These are phyloP conservation scores for Sipha maydis DNA, from an alignment of 2,888 invertebrate species.

Conservation along the genomic window DNA sequence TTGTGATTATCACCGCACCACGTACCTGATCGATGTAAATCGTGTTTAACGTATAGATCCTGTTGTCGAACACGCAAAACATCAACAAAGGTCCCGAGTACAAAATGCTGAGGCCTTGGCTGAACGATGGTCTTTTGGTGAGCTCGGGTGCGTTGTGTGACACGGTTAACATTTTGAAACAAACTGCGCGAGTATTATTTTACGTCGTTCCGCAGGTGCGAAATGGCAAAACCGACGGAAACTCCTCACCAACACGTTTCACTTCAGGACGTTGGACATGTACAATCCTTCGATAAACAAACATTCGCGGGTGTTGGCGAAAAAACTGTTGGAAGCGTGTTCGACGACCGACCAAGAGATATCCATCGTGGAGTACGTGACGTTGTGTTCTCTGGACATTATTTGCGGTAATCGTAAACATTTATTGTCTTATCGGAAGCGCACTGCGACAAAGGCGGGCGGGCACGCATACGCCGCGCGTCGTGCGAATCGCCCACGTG, in stretches of 20 bases:
- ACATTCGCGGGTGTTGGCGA: conserved; percentile 44
- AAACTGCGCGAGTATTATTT: neutral
- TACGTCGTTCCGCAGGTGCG: conserved; percentile 33
- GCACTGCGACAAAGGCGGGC: too few relatives aligned
- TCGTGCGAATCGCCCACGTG: too few relatives aligned
- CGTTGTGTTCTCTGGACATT: conserved; percentile 32
- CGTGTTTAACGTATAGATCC: neutral
- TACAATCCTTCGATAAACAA: conserved; percentile 75
- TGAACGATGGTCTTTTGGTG: conserved; percentile 26
- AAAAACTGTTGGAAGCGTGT: conserved; percentile 42
- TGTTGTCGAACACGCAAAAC: conserved; percentile 16
- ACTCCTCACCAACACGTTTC: conserved; percentile 76
- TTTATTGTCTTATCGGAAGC: neutral
- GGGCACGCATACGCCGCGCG: too few relatives aligned
- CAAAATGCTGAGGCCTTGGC: conserved; percentile 21
- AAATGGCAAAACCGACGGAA: conserved; percentile 75
- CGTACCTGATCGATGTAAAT: too few relatives aligned
- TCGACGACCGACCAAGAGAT: neutral
- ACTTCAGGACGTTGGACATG: conserved; percentile 77
- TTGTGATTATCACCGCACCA: neutral
- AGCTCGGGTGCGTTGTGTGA: conserved; percentile 22
- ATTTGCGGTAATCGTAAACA: conserved; percentile 3
- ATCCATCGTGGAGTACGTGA: neutral
- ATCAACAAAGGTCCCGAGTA: conserved; percentile 39
- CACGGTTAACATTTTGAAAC: neutral